These are phyloP conservation scores for Leptinotarsa peninsularis DNA, from an alignment of 2,888 invertebrate genomes.

Conservation along the genomic window DNA sequence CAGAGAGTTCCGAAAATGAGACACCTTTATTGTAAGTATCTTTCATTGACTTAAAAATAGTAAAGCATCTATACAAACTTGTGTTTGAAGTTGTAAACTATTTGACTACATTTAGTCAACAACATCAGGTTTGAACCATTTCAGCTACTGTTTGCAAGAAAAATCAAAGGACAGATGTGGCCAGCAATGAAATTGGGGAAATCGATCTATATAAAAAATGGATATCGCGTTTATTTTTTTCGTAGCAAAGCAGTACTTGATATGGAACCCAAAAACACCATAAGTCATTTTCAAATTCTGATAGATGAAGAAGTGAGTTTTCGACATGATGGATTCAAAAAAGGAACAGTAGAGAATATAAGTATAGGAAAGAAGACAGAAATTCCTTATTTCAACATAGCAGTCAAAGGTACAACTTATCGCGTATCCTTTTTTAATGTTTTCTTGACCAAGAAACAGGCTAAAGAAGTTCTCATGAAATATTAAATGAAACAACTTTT, in stretches of 20 bases:
- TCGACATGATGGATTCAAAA: constrained; percentile 41
- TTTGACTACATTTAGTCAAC: constrained; percentile 23
- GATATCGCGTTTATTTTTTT: constrained; percentile 48
- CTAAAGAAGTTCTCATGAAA: constrained; percentile 25
- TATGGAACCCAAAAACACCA: constrained; percentile 33
- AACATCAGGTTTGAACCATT: constrained; percentile 49
- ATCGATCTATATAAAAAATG: constrained; percentile 31
- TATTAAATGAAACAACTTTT: neutral
- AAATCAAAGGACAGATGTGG: constrained; percentile 46
- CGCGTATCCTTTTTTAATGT: constrained; percentile 36
- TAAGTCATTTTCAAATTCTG: constrained; percentile 40
- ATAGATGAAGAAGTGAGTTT: constrained; percentile 46
- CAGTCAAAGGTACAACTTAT: constrained; percentile 28
- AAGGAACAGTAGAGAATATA: constrained; percentile 41
- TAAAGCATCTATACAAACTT: neutral
- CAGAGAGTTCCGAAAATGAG: constrained; percentile 20
- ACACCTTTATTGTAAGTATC: constrained; percentile 30
- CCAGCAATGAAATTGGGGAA: constrained; percentile 46
- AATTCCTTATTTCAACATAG: constrained; percentile 42
- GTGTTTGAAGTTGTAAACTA: neutral
- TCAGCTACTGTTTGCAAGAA: constrained; percentile 48
- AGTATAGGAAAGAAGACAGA: constrained; percentile 29
- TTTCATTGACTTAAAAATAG: neutral
- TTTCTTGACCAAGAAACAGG: constrained; percentile 33
- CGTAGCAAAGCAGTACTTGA: constrained; percentile 47